These are phyloP conservation scores for Eonycteris spelaea DNA, from an alignment of 2,113 vertebrate genomes.

Conservation along the genomic window DNA sequence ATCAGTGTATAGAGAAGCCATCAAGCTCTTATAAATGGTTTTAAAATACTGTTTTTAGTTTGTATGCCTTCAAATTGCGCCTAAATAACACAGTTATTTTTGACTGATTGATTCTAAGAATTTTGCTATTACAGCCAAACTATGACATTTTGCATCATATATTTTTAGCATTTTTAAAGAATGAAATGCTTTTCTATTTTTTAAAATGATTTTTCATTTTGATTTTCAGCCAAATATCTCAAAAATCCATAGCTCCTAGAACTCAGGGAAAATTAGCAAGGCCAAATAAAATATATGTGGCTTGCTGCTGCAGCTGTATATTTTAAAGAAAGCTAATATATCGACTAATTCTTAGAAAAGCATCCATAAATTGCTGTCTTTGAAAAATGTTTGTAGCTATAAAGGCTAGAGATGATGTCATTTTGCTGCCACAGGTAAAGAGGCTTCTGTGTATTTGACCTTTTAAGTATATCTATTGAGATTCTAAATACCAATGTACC, in stretches of 20 bases:
- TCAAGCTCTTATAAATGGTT: slow-evolving; percentile 46
- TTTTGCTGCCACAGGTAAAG: slow-evolving; percentile 61
- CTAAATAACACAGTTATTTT: slow-evolving; percentile 77
- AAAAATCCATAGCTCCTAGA: slow-evolving; percentile 65
- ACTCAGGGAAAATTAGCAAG: slow-evolving; percentile 68
- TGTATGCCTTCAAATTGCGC: slow-evolving; percentile 67
- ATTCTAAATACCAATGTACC: slow-evolving; percentile 53
- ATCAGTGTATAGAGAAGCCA: slow-evolving; percentile 37
- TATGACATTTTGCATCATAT: slow-evolving; percentile 78
- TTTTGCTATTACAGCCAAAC: slow-evolving; percentile 77
- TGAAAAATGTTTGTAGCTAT: slow-evolving; percentile 73
- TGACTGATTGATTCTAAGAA: slow-evolving; percentile 78
- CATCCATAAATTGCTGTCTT: slow-evolving; percentile 70
- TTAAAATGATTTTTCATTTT: slow-evolving; percentile 74
- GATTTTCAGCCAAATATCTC: slow-evolving; percentile 61
- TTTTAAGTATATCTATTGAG: slow-evolving; percentile 60
- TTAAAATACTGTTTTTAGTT: slow-evolving; percentile 72
- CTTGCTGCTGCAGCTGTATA: slow-evolving; percentile 61
- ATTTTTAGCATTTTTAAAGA: slow-evolving; percentile 78
- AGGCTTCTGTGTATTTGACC: slow-evolving; percentile 50
- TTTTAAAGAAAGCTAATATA: slow-evolving; percentile 76
- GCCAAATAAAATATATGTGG: slow-evolving; percentile 65
- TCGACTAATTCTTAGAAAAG: slow-evolving; percentile 73
- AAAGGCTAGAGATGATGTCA: slow-evolving; percentile 73
- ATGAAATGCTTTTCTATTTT: slow-evolving; percentile 74